Evolutionary conservation across 2,888 invertebrate genomes (phyloP).

Genomic region (Cheilosia grossa): DNA sequence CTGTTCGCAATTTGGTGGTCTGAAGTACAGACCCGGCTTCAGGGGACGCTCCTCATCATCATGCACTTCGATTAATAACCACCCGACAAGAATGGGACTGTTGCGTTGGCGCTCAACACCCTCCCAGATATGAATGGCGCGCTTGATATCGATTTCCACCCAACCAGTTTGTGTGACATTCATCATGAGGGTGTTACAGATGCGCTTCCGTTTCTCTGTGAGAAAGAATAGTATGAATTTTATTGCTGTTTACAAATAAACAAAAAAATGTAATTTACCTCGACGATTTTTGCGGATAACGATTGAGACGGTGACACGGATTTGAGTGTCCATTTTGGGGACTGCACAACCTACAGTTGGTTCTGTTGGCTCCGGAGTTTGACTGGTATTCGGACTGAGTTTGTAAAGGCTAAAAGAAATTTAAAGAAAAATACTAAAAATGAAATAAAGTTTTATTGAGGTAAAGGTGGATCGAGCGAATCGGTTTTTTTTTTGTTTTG

Average conservation of each 20-base stretch:
- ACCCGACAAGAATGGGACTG: slow-evolving; percentile 80
- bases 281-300: slow-evolving; percentile 79
- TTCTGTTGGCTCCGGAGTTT: slow-evolving; percentile 60
- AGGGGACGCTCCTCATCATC: slow-evolving; percentile 82
- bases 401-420: slow-evolving; percentile 78
- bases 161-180: slow-evolving; percentile 81
- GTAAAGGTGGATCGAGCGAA: too few species aligned
- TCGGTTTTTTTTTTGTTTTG: too few species aligned
- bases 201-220: slow-evolving; percentile 81
- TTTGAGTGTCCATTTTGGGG: slow-evolving; percentile 78
- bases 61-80: slow-evolving; percentile 82
- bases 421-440: too few species aligned
- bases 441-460: too few species aligned
- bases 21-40: slow-evolving; percentile 81
- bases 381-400: slow-evolving; percentile 78
- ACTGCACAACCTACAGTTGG: slow-evolving; percentile 52
- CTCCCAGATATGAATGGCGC: slow-evolving; percentile 82
- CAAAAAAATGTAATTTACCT: slow-evolving; percentile 24
- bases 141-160: slow-evolving; percentile 82
- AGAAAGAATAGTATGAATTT: neutral
- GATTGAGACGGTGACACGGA: slow-evolving; percentile 82
- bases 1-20: slow-evolving; percentile 82
- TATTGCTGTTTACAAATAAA: neutral
- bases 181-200: slow-evolving; percentile 82
- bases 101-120: slow-evolving; percentile 77